A percentile compares a stretch with the other conserved stretches of the same genome.
These are phyloP conservation scores for Cephalopachus bancanus DNA, from an alignment of 2,797 vertebrate species.

Conservation along the genomic window DNA sequence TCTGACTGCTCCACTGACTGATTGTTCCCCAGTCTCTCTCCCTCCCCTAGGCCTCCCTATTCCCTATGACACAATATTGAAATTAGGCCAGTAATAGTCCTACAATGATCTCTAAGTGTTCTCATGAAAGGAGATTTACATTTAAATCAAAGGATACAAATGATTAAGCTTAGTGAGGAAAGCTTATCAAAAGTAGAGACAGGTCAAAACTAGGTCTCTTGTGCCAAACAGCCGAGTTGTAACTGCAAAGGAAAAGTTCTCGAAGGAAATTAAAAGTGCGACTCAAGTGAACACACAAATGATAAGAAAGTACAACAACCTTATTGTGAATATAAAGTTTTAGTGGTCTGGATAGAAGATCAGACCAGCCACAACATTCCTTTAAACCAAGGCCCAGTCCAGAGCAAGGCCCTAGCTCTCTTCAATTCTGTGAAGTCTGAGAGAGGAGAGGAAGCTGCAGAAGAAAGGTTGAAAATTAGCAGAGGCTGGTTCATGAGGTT, in stretches of 20 bases:
- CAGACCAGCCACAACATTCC: background rate
- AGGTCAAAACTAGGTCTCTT: background rate
- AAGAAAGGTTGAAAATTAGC: background rate
- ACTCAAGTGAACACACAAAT: background rate
- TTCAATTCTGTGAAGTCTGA: background rate
- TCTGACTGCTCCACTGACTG: background rate
- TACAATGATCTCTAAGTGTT: background rate
- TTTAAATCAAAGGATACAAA: background rate
- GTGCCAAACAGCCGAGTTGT: background rate
- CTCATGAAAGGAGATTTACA: background rate
- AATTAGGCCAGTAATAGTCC: background rate
- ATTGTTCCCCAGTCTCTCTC: background rate
- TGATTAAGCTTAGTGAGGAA: background rate
- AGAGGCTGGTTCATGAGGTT: background rate
- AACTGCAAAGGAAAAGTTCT: background rate
- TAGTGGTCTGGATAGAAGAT: background rate
- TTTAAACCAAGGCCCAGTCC: background rate
- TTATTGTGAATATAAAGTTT: background rate
- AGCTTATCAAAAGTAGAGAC: background rate
- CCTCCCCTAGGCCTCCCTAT: background rate
- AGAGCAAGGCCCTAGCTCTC: background rate
- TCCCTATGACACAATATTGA: background rate
- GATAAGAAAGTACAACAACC: background rate
- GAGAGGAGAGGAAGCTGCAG: background rate
- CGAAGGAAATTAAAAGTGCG: background rate